Evolutionary conservation across 1,140 invertebrate genomes (phyloP), one percentile per base, ranked within the genome.

Genomic region (Pseudomyrmex pallidus): DNA sequence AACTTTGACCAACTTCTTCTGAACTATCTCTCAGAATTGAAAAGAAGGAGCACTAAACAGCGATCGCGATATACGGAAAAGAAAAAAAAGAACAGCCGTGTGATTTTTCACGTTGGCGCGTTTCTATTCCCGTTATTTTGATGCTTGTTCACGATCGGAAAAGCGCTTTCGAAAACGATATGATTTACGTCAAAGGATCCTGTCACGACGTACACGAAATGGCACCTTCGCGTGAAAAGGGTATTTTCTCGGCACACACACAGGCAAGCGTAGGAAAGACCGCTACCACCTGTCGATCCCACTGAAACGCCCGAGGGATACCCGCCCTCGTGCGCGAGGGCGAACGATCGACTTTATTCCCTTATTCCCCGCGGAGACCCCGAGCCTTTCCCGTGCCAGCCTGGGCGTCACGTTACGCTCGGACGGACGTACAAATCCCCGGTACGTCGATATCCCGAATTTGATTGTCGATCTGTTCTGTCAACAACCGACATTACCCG

Each of bases 121-220:
- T 70, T 80, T 80, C 35, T 80, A 80, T 72, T 70, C 66, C 66
- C 54, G 54, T 80, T 80, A 80, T 72, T 80, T 80, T 66, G 76
- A 80, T 59, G 66, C 76, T 72, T 80, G 76, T 80, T 80, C 76
- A n/a, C 66, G 76, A 80, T 80, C 76, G 76, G 66, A 72, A 80
- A 80, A 80, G 76, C 76, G 76, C 76, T 80, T 80, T 80, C 66
- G 76, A 80, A 80, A 80, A 80, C 76, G 76, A 80, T 80, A 80
- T 80, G 76, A 80, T 80, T 80, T 80, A 80, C 76, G 76, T 80
- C 76, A 80, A 80, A 80, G 76, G 76, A 59, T 70, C 44, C 54
- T 80, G 76, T 80, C 76, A 80, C 44, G 76, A 80, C 76, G 66
- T 80, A 80, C 76, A 59, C 76, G 76, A 80, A 80, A 80, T 80